Evolutionary conservation across 2,888 invertebrate genomes (phyloP), one percentile per base, ranked within the genome.

Genomic region (Odontothrips loti): DNA sequence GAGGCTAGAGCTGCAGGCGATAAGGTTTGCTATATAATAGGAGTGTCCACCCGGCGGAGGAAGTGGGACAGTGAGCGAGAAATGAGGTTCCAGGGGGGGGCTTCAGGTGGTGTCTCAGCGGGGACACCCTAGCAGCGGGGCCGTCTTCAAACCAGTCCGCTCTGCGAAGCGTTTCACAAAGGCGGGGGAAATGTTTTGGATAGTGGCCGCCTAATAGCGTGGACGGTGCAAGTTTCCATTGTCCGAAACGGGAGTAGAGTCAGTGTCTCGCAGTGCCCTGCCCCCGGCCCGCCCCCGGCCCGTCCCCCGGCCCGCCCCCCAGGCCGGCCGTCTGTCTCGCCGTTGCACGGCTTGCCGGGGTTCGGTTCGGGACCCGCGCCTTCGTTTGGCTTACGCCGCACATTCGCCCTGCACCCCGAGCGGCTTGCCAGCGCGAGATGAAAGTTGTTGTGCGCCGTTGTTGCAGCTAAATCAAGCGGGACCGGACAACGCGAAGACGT

Each of bases 21-120:
- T 75, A 75, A 75, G 68, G 68, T 27, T 58, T 11, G 58, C 58
- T 58, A 58, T 58, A 75, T 75, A 75, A 75, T 75, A 58, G 58
- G 58, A 58, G 58, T 58, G 58, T 58, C 51, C 51, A 20, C 20
- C 58, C 58, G n/a, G 58, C 20, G 17, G n/a, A 58, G 58, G 58
- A 20, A 17, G 58, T 58, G 58, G 17, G 58, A 58, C 11, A 20
- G 34, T 43, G 34, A 43, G 34, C 34, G 34, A 43, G 34, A 43
- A 58, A 58, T 6, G n/a, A n/a, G 58, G 58, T 15, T 17, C 58
- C 6, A 58, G 58, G 17, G 51, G 58, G 58, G 58, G 58, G 34
- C 34, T 6, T 43, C 34, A 43, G 34, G 34, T 43, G 34, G 34
- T 6, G 34, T 43, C 3, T 43, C 34, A 43, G 34, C n/a, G n/a